These are phyloP conservation scores for Dryadula phaetusa DNA, from an alignment of 2,888 invertebrate species.

Conservation along the genomic window DNA sequence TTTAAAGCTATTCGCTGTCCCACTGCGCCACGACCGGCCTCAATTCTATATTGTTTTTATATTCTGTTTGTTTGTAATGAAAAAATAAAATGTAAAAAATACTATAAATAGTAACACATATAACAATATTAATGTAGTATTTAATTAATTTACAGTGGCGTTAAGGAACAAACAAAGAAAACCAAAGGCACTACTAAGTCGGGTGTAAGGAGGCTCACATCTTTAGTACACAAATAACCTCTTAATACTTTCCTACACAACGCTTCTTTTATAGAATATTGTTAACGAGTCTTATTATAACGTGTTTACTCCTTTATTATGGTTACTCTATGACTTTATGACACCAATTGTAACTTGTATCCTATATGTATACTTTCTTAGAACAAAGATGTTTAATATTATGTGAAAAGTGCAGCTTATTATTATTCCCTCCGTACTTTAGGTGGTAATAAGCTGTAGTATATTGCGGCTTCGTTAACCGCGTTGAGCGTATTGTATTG, in stretches of 20 bases:
- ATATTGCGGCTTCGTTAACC: background rate
- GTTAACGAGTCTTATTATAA: slow-evolving; percentile 45
- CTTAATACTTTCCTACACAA: slow-evolving; percentile 19
- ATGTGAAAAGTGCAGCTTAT: slow-evolving; percentile 22
- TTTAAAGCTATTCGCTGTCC: too few species aligned
- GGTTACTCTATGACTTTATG: slow-evolving; percentile 27
- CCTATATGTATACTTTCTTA: slow-evolving; percentile 21
- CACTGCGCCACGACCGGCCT: too few species aligned
- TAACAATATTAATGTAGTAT: background rate
- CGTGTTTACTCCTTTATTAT: slow-evolving; percentile 41
- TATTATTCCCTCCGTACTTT: slow-evolving; percentile 19
- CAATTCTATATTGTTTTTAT: too few species aligned
- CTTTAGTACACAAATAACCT: slow-evolving; percentile 75
- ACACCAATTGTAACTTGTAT: slow-evolving; percentile 28
- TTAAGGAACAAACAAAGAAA: slow-evolving; percentile 79
- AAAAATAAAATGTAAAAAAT: too few species aligned
- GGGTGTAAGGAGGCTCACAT: slow-evolving; percentile 72
- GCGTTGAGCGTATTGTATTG: background rate
- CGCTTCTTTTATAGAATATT: slow-evolving; percentile 36
- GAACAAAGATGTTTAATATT: slow-evolving; percentile 15
- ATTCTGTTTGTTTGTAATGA: too few species aligned
- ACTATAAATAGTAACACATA: background rate
- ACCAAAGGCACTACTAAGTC: slow-evolving; percentile 74
- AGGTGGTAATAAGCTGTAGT: slow-evolving; percentile 18
- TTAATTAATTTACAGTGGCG: slow-evolving; percentile 62